Percentiles rank a stretch among this genome's conserved stretches.
Evolutionary conservation across 2,113 vertebrate genomes (phyloP).

Genomic region (Mesoclemmys tuberculata): DNA sequence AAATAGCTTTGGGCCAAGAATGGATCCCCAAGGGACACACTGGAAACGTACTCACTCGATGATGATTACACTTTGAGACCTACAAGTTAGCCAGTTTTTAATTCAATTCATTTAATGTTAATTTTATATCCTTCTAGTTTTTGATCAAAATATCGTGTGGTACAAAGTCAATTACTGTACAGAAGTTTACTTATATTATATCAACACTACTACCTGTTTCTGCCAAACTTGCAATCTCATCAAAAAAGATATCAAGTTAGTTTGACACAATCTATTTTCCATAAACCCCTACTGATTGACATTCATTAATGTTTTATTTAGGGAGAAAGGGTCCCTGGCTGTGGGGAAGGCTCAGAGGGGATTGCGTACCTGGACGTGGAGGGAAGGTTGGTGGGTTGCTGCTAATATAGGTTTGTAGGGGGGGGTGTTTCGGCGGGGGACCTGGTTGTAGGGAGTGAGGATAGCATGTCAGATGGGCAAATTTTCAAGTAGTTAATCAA

Average conservation of each 20-base stretch:
- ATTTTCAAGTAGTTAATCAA: not conserved
- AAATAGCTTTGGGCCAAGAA: not conserved
- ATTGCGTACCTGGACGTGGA: not conserved
- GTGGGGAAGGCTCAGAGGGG: not conserved
- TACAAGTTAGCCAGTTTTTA: not conserved
- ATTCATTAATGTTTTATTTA: not conserved
- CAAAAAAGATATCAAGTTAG: not conserved
- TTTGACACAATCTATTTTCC: not conserved
- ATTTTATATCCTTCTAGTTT: not conserved
- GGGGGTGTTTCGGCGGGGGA: not conserved
- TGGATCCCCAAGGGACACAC: not conserved
- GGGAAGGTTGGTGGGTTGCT: not conserved
- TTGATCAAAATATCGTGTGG: not conserved
- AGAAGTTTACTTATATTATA: not conserved
- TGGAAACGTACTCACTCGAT: not conserved
- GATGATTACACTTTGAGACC: not conserved
- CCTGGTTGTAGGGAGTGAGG: not conserved
- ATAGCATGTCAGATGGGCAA: not conserved
- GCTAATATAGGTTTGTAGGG: not conserved
- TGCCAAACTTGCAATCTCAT: no score
- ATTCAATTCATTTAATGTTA: not conserved
- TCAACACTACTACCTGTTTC: not conserved
- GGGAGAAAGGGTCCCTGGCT: not conserved
- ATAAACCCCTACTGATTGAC: not conserved
- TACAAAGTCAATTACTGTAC: not conserved